Conservation (phyloP, 2,888 invertebrate genomes). For the Tribolium freemani region DNA sequence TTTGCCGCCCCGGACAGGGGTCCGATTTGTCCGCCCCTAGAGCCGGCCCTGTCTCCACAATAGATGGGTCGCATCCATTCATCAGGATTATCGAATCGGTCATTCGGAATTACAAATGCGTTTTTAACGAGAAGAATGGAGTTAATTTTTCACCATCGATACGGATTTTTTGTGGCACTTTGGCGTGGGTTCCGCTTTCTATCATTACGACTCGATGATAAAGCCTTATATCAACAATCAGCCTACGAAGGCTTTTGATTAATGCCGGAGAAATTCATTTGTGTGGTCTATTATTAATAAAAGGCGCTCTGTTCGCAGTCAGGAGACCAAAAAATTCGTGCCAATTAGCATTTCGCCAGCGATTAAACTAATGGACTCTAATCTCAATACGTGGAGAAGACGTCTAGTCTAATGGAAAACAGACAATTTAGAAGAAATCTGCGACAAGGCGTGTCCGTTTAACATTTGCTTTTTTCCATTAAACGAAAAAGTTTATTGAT, state of each 20-base stretch:
- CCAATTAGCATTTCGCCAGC: neutral
- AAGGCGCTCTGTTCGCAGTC: neutral
- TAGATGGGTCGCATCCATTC: slow-evolving; percentile 26
- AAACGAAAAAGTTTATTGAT: neutral
- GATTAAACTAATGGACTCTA: slow-evolving; percentile 25
- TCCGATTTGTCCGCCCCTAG: too few relatives aligned
- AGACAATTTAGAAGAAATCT: neutral
- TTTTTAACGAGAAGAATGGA: slow-evolving; percentile 31
- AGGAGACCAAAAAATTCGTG: neutral
- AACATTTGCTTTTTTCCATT: neutral
- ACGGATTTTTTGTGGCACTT: neutral
- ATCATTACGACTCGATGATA: slow-evolving; percentile 30
- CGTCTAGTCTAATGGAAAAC: slow-evolving; percentile 9
- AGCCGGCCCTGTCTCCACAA: too few relatives aligned
- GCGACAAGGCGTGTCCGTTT: neutral
- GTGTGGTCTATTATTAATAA: slow-evolving; percentile 40
- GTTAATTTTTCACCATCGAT: slow-evolving; percentile 16
- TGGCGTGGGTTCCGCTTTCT: slow-evolving; percentile 33
- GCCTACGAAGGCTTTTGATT: slow-evolving; percentile 36
- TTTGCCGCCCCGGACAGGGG: too few relatives aligned
- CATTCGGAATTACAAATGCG: slow-evolving; percentile 30
- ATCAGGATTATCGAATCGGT: slow-evolving; percentile 35
- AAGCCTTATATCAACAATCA: slow-evolving; percentile 39
- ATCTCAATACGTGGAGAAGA: slow-evolving; percentile 11
- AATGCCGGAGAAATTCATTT: slow-evolving; percentile 38